Percentiles rank a stretch among this genome's conserved stretches.
phyloP scores from a whole-genome alignment of 2,113 vertebrate genomes.

The Thinocorus orbignyianus region DNA sequence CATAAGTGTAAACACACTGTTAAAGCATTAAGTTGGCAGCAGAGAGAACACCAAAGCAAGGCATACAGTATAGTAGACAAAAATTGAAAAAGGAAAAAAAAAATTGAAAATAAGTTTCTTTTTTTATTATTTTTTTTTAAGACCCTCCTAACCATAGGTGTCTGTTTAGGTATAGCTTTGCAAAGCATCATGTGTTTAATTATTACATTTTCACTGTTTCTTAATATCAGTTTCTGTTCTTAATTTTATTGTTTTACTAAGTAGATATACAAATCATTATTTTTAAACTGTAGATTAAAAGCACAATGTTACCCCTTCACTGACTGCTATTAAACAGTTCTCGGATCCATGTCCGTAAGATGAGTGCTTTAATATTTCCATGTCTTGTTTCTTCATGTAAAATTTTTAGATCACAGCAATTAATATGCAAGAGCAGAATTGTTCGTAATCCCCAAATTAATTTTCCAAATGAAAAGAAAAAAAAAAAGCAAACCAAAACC shows the following conservation, averaged over 20 bases:
- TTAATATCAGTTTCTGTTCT: slow-evolving; percentile 77
- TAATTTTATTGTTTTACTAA: slow-evolving; percentile 75
- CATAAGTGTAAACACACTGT: slow-evolving; percentile 72
- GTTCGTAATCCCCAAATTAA: slow-evolving; percentile 24
- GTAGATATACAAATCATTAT: slow-evolving; percentile 77
- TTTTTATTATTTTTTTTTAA: slow-evolving; percentile 52
- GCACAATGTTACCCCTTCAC: slow-evolving; percentile 76
- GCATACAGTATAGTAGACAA: slow-evolving; percentile 74
- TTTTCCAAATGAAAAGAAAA: slow-evolving; percentile 37
- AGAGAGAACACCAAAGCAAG: slow-evolving; percentile 81
- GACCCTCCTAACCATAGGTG: slow-evolving; percentile 71
- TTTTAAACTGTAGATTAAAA: slow-evolving; percentile 79
- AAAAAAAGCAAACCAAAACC: not conserved
- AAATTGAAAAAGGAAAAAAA: slow-evolving; percentile 41
- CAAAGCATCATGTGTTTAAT: slow-evolving; percentile 75
- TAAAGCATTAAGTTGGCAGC: slow-evolving; percentile 69
- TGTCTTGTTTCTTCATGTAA: slow-evolving; percentile 66
- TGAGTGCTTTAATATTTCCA: slow-evolving; percentile 76
- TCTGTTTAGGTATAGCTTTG: slow-evolving; percentile 77
- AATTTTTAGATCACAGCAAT: slow-evolving; percentile 56
- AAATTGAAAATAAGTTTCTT: slow-evolving; percentile 56
- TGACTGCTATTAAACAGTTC: slow-evolving; percentile 80
- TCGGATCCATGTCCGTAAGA: slow-evolving; percentile 71
- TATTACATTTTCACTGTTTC: slow-evolving; percentile 79
- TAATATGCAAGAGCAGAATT: slow-evolving; percentile 24